Conservation (phyloP, 2,113 vertebrate genomes). For the Corvus hawaiiensis region DNA sequence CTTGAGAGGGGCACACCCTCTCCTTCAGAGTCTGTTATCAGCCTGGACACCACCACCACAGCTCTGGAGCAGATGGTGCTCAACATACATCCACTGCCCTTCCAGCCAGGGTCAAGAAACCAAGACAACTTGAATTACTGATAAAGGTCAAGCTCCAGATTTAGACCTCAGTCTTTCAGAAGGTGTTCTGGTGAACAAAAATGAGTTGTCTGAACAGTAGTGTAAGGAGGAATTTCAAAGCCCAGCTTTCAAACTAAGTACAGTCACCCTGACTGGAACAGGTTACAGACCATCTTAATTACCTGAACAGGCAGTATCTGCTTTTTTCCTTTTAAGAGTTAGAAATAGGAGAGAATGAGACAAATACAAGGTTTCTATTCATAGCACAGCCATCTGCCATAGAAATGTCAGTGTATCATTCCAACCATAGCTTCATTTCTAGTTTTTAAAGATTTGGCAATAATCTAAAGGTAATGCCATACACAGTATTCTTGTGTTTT, state of each 20-base stretch:
- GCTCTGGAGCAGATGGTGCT: background rate
- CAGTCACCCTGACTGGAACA: background rate
- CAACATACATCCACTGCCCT: rapidly evolving
- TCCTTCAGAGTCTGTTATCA: background rate
- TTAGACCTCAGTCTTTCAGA: background rate
- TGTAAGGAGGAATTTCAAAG: background rate
- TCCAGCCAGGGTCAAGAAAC: background rate
- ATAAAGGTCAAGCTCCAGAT: background rate
- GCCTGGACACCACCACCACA: background rate
- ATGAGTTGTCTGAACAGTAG: background rate
- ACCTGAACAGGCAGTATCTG: background rate
- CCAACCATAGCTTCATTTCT: background rate
- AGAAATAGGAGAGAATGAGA: background rate
- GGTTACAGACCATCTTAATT: background rate
- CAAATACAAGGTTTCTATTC: background rate
- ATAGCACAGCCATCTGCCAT: background rate
- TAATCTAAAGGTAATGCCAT: background rate
- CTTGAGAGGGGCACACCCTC: background rate
- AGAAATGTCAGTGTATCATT: background rate
- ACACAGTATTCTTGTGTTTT: background rate
- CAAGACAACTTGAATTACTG: background rate
- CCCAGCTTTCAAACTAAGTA: background rate
- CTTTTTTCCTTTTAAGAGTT: background rate
- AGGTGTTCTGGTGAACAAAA: background rate
- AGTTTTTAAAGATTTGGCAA: background rate